Percentiles rank a stretch among this genome's conserved stretches.
Evolutionary conservation across 92 coral and sea anemone species (phyloP).

Genomic region (Metridium senile): DNA sequence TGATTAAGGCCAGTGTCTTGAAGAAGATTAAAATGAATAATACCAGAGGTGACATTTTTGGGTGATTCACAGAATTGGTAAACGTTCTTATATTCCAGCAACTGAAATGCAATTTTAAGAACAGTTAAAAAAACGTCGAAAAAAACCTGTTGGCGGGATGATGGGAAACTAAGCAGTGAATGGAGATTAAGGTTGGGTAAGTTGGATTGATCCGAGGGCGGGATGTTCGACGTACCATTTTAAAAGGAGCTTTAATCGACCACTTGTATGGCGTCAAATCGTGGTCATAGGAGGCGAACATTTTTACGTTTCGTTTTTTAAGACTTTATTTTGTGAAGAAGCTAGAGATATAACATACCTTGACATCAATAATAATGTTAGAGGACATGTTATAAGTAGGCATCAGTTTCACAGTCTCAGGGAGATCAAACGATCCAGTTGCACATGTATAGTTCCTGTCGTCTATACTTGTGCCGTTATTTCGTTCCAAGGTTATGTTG

Average conservation of each 20-base stretch:
- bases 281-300: too few relatives aligned
- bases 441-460: conserved; percentile 13
- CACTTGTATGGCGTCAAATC: too few relatives aligned
- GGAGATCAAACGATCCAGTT: conserved; percentile 31
- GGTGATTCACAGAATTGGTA: conserved; percentile 46
- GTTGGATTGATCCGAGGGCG: too few relatives aligned
- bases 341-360: conserved; percentile 13
- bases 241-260: too few relatives aligned
- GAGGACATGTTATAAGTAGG: conserved; percentile 24
- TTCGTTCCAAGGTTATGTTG: conserved; percentile 38
- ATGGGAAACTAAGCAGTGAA: too few relatives aligned
- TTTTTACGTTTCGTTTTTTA: too few relatives aligned
- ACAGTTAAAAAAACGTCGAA: too few relatives aligned
- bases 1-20: conserved; percentile 46
- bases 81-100: conserved; percentile 62
- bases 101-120: conserved; percentile 47
- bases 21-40: conserved; percentile 47
- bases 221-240: too few relatives aligned
- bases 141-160: too few relatives aligned
- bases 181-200: too few relatives aligned
- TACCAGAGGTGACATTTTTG: conserved; percentile 48
- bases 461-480: conserved; percentile 12
- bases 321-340: too few relatives aligned
- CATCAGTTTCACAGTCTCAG: conserved; percentile 11
- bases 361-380: conserved; percentile 4